A percentile compares a stretch with the other conserved stretches of the same genome.
These are phyloP conservation scores for Tragelaphus strepsiceros DNA, from an alignment of 2,113 vertebrate genomes.

Conservation along the genomic window DNA sequence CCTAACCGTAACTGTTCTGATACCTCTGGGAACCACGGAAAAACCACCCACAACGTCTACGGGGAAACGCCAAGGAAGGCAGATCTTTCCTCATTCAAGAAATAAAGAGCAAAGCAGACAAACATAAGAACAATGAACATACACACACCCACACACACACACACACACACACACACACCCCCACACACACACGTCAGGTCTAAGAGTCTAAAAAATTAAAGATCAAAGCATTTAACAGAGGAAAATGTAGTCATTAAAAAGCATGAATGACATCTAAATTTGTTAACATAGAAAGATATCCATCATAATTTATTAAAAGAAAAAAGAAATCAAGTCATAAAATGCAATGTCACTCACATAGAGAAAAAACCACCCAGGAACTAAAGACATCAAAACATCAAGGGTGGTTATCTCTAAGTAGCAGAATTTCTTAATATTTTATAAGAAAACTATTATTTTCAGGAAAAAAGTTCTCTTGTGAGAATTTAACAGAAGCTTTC, in stretches of 20 bases:
- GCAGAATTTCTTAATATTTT: not conserved
- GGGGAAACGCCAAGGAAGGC: not conserved
- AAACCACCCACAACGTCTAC: not conserved
- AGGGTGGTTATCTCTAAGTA: not conserved
- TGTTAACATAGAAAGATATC: not conserved
- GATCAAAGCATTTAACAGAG: not conserved
- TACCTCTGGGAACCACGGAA: not conserved
- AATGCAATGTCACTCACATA: not conserved
- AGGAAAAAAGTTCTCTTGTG: not conserved
- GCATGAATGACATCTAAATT: not conserved
- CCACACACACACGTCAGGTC: not conserved
- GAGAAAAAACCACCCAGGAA: not conserved
- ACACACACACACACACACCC: not conserved
- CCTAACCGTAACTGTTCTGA: not conserved
- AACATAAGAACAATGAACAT: not conserved
- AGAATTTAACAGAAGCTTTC: slow-evolving; percentile 12
- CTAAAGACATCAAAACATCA: not conserved
- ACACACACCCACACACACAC: not conserved
- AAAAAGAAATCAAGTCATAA: slow-evolving; percentile 5
- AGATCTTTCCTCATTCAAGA: not conserved
- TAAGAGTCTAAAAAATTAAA: not conserved
- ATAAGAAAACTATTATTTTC: not conserved
- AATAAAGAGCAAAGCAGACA: not conserved
- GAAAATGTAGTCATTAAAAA: not conserved
- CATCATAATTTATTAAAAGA: not conserved